Base-by-base conservation (phyloP, 2,888 invertebrate genomes). In the Hipparchia sbordonii region DNA sequence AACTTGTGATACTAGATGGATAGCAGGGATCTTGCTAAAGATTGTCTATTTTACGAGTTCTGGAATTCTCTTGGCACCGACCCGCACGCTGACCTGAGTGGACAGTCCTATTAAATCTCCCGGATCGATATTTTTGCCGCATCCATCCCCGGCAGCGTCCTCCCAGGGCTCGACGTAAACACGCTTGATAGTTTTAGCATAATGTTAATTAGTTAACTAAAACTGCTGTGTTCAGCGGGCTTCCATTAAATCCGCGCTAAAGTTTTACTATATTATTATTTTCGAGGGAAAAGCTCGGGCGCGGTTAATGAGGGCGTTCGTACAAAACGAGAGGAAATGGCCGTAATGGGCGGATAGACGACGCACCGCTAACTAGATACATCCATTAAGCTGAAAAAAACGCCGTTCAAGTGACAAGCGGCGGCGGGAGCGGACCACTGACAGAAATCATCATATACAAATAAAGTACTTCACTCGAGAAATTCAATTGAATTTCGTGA, bases 351-450 rank as follows among this genome's bases (percentile, higher is more conserved):
- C 59, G 65, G 70, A 67, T 61, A 68, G 59, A 67, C 60, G 67
- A 73, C 76, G 68, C 75, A 69, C 73, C 73, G 67, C 75, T 74
- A 74, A 75, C 75, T 74, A 71, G 72, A 74, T 70, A 72, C 76
- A 72, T 69, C 74, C 74, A 76, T 76, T 76, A 76, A 60, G 65
- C 46, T 9, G 56, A 45, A 63, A 9, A 39, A 48, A 13, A 6
- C 39, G 2, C 54, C 4, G 51, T 1, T 1, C 39, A 12, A 33
- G 54, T 9, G 6, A 54, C 8, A 6, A 39, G 65, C 8, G 65
- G 9, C 2, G 23, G 23, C 23, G 23, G 23, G 3, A 56, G 67
- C 67, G 67, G 46, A 8, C 3, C 10, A 12, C 0, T 48, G n/a
- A 48, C 46, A 7, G 7, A 23, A 63, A 10, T 12, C 10, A 52